These are phyloP conservation scores for Antheraea yamamai DNA, from an alignment of 2,888 invertebrate species.

Conservation along the genomic window DNA sequence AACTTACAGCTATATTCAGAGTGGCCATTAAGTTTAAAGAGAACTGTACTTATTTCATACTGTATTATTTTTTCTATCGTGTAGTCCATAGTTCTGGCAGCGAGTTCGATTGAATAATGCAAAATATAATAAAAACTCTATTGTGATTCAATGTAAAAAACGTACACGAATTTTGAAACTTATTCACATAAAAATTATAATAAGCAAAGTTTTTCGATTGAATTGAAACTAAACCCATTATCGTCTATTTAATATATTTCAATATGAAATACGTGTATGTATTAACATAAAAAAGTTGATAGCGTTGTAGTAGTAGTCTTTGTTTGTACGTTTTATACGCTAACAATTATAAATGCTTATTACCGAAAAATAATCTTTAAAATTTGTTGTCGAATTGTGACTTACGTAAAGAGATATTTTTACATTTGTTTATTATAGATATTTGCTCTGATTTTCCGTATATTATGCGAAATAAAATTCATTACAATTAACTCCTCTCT, in stretches of 20 bases:
- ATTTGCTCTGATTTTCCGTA: no score
- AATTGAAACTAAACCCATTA: slow-evolving; percentile 30
- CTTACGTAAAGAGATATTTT: no score
- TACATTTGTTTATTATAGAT: no score
- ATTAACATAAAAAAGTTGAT: background rate
- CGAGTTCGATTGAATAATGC: slow-evolving; percentile 66
- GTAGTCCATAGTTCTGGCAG: slow-evolving; percentile 58
- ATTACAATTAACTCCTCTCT: background rate
- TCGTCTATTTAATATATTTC: background rate
- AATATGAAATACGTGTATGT: background rate
- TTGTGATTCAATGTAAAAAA: slow-evolving; percentile 73
- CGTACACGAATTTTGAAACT: slow-evolving; percentile 66
- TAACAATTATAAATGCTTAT: no score
- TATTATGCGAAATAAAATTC: background rate
- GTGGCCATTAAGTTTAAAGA: background rate
- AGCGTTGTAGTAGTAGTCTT: background rate
- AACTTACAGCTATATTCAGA: no score
- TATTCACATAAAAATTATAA: slow-evolving; percentile 71
- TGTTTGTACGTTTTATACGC: background rate
- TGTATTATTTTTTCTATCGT: background rate
- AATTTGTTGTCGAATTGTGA: background rate
- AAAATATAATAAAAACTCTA: slow-evolving; percentile 61
- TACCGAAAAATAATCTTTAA: no score
- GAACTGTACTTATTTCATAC: background rate
- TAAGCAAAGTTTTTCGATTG: slow-evolving; percentile 72